Evolutionary conservation across 2,888 invertebrate genomes (phyloP).

Genomic region (Nineta flava): DNA sequence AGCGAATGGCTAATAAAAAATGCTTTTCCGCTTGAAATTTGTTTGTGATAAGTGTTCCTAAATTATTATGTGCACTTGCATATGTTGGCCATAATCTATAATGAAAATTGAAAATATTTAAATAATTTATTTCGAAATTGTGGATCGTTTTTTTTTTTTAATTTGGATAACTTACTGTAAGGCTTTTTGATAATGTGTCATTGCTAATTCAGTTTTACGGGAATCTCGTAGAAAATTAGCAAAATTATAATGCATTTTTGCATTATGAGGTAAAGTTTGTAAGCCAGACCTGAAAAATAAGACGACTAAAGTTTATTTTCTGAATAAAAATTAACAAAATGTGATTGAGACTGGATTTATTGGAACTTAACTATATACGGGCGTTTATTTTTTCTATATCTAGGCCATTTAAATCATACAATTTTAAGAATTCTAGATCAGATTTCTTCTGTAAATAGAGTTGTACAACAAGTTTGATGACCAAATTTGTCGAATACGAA

Average conservation of each 20-base stretch:
- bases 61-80: slow-evolving; percentile 75
- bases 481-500: no score
- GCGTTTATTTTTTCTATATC: background rate
- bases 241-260: slow-evolving; percentile 82
- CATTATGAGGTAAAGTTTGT: slow-evolving; percentile 64
- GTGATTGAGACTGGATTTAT: no score
- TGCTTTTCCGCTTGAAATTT: slow-evolving; percentile 56
- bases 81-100: slow-evolving; percentile 69
- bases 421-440: no score
- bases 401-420: no score
- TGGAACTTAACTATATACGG: background rate
- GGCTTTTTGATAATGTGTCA: slow-evolving; percentile 63
- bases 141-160: no score
- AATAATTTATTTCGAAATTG: no score
- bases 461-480: no score
- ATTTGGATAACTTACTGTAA: slow-evolving; percentile 45
- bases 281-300: slow-evolving; percentile 54
- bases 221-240: slow-evolving; percentile 71
- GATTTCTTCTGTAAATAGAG: no score
- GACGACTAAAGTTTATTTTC: background rate
- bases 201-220: slow-evolving; percentile 53
- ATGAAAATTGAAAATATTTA: slow-evolving; percentile 11
- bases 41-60: slow-evolving; percentile 60
- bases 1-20: slow-evolving; percentile 55
- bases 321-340: background rate